These are phyloP conservation scores for Parnassius mnemosyne DNA, from an alignment of 2,888 invertebrate species.

Conservation along the genomic window DNA sequence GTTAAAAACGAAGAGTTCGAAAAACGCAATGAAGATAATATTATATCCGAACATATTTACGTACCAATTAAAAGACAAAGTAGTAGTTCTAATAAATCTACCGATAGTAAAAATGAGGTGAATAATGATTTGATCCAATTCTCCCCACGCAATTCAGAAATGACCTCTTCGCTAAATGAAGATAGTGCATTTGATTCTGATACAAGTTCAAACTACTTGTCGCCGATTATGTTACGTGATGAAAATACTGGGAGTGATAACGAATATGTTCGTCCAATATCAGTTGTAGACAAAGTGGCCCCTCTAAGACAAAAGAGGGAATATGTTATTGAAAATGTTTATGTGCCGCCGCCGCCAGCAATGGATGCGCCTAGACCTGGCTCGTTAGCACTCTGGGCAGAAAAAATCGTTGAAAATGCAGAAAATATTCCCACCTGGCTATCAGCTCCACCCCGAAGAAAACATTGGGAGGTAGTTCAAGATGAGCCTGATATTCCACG, in stretches of 20 bases:
- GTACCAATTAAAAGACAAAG: slow-evolving; percentile 52
- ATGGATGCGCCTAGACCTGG: slow-evolving; percentile 66
- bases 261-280: slow-evolving; percentile 61
- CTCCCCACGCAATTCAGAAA: slow-evolving; percentile 51
- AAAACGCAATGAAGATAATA: slow-evolving; percentile 33
- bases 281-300: slow-evolving; percentile 64
- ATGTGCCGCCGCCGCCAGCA: slow-evolving; percentile 73
- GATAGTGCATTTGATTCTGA: slow-evolving; percentile 41
- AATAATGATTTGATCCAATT: slow-evolving; percentile 67
- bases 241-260: slow-evolving; percentile 51
- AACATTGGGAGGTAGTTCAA: slow-evolving; percentile 55
- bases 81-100: slow-evolving; percentile 35
- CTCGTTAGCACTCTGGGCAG: slow-evolving; percentile 69
- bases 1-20: slow-evolving; percentile 52
- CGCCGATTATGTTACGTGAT: slow-evolving; percentile 38
- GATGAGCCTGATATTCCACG: slow-evolving; percentile 66
- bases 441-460: slow-evolving; percentile 70
- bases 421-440: slow-evolving; percentile 77
- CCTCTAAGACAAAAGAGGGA: slow-evolving; percentile 53
- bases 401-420: slow-evolving; percentile 78
- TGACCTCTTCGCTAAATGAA: slow-evolving; percentile 48
- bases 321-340: slow-evolving; percentile 63
- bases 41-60: slow-evolving; percentile 48
- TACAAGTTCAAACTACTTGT: slow-evolving; percentile 59
- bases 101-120: slow-evolving; percentile 34